Percentiles rank a stretch among this genome's conserved stretches.
phyloP scores from a whole-genome alignment of 2,888 invertebrate genomes.

The Temnothorax rugatulus region DNA sequence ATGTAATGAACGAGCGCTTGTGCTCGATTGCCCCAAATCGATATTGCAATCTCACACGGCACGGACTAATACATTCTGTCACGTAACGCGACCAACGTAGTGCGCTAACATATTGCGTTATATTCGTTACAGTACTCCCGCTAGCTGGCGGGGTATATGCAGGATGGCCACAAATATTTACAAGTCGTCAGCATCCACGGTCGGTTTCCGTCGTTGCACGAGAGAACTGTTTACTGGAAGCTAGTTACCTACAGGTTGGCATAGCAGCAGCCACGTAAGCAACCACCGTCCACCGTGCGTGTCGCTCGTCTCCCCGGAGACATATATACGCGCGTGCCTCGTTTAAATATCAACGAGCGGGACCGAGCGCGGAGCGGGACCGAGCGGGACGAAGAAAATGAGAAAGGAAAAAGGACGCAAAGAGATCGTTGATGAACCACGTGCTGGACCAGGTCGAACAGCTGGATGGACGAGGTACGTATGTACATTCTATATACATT shows the following conservation, averaged over 20 bases:
- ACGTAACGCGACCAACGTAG: not conserved
- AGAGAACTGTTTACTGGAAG: constrained; percentile 41
- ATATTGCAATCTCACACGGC: constrained; percentile 3
- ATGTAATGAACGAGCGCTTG: constrained; percentile 16
- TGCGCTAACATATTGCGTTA: constrained; percentile 9
- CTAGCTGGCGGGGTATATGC: not conserved
- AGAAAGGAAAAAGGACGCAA: not conserved
- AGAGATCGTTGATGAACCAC: constrained; percentile 5
- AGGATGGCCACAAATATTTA: constrained; percentile 46
- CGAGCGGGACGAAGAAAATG: constrained; percentile 16
- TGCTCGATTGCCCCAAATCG: constrained; percentile 16
- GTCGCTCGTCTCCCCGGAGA: constrained; percentile 29
- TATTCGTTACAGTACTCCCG: constrained; percentile 7
- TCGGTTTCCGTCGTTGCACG: constrained; percentile 15
- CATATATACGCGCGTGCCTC: constrained; percentile 1
- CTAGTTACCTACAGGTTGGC: constrained; percentile 32
- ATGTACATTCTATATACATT: not conserved
- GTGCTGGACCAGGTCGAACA: not conserved
- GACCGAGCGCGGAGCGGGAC: not conserved
- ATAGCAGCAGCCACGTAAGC: not conserved
- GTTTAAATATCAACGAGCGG: constrained; percentile 29
- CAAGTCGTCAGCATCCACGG: constrained; percentile 51
- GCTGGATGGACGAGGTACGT: not conserved
- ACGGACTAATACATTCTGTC: constrained; percentile 2
- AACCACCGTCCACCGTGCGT: constrained; percentile 39